Conservation (phyloP, 2,888 invertebrate genomes). For the Platynereis dumerilii region DNA sequence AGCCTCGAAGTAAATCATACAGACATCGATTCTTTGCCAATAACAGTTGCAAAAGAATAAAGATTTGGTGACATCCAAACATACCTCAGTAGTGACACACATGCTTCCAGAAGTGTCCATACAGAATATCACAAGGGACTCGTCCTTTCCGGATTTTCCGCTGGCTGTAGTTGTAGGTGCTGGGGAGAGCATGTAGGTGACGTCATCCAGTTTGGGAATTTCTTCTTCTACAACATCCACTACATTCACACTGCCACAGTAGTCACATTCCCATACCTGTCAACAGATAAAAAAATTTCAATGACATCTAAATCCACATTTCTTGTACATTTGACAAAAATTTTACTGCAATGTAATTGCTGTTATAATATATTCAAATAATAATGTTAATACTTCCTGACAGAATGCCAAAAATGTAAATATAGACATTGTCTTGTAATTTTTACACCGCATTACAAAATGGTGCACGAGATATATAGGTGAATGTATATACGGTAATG, state of each 20-base stretch:
- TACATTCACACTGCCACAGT: slow-evolving; percentile 46
- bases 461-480: no score
- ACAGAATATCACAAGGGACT: slow-evolving; percentile 58
- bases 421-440: no score
- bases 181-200: slow-evolving; percentile 58
- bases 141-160: slow-evolving; percentile 50
- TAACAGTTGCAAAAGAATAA: no score
- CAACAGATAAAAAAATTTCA: slow-evolving; percentile 6
- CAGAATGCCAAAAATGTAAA: no score
- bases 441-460: no score
- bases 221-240: slow-evolving; percentile 57
- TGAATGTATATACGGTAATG: no score
- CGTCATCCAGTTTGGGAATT: slow-evolving; percentile 51
- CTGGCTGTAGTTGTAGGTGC: slow-evolving; percentile 50
- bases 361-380: no score
- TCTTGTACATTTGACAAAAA: no score
- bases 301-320: no score
- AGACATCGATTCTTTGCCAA: neutral
- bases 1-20: neutral
- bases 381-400: no score
- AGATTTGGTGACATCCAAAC: neutral
- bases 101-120: slow-evolving; percentile 62
- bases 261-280: slow-evolving; percentile 59
- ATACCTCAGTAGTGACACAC: slow-evolving; percentile 59
- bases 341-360: no score